Conservation (phyloP, 2,113 vertebrate species). For the Typhlomys cinereus region DNA sequence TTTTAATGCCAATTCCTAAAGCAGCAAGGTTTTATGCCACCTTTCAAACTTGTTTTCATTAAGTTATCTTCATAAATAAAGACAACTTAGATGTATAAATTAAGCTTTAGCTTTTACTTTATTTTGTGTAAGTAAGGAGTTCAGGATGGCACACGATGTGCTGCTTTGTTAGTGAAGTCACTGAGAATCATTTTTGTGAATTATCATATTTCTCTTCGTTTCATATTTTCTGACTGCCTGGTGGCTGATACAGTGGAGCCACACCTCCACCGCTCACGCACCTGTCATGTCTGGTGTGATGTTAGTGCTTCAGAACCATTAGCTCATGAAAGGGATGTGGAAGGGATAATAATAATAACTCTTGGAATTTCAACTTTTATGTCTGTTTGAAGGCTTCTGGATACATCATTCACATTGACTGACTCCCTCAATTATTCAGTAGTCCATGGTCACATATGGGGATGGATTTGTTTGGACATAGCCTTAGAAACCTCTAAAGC, state of each 20-base stretch:
- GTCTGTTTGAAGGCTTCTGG: background rate
- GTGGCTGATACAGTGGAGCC: slow-evolving; percentile 43
- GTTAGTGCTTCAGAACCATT: background rate
- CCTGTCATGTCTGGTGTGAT: background rate
- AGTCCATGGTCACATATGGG: background rate
- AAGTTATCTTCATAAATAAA: slow-evolving; percentile 7
- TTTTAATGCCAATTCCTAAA: background rate
- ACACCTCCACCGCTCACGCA: background rate
- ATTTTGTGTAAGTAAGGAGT: slow-evolving; percentile 71
- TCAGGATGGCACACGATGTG: slow-evolving; percentile 48
- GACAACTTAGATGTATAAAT: slow-evolving; percentile 73
- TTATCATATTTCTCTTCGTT: slow-evolving; percentile 37
- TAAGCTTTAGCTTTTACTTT: slow-evolving; percentile 66
- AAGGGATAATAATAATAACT: background rate
- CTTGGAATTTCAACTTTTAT: slow-evolving; percentile 33
- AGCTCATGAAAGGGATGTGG: background rate
- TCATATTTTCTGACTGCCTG: background rate
- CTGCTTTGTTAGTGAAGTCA: slow-evolving; percentile 56
- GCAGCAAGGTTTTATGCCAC: background rate
- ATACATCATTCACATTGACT: slow-evolving; percentile 25
- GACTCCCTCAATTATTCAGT: slow-evolving; percentile 14
- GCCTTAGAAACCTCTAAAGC: background rate
- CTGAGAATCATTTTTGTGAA: slow-evolving; percentile 63
- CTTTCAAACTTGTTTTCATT: background rate
- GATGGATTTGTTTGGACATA: background rate